Percentiles rank a stretch among this genome's conserved stretches.
phyloP scores from a whole-genome alignment of 1,140 invertebrate species.

The Papilio xuthus region DNA sequence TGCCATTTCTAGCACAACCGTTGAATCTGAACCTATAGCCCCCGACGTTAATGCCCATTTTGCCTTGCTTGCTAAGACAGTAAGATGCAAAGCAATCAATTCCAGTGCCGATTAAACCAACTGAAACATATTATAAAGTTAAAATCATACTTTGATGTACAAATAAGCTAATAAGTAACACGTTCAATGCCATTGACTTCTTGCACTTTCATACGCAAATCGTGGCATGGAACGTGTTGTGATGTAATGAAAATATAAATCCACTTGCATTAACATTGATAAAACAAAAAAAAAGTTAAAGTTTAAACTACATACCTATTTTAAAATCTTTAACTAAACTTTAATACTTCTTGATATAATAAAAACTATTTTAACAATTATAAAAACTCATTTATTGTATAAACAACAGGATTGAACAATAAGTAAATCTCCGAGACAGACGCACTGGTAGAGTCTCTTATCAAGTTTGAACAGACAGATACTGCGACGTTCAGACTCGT shows the following conservation, averaged over 20 bases:
- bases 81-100: constrained; percentile 73
- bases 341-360: neutral
- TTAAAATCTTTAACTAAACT: neutral
- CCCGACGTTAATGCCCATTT: constrained; percentile 76
- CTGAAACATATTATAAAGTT: constrained; percentile 54
- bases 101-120: constrained; percentile 67
- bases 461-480: too few species aligned
- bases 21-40: constrained; percentile 76
- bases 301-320: constrained; percentile 3
- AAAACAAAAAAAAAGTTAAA: neutral
- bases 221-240: neutral
- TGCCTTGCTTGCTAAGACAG: constrained; percentile 77
- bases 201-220: neutral
- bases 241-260: too few species aligned
- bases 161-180: neutral
- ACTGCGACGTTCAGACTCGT: too few species aligned
- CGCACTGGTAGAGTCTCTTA: too few species aligned
- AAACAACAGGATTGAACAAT: too few species aligned
- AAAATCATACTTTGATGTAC: constrained; percentile 38
- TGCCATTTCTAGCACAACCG: constrained; percentile 73
- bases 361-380: too few species aligned
- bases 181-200: neutral
- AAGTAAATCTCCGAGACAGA: too few species aligned
- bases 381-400: too few species aligned
- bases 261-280: neutral